Evolutionary conservation across 1,140 invertebrate genomes (phyloP).

Genomic region (Drosophila equinoxialis): DNA sequence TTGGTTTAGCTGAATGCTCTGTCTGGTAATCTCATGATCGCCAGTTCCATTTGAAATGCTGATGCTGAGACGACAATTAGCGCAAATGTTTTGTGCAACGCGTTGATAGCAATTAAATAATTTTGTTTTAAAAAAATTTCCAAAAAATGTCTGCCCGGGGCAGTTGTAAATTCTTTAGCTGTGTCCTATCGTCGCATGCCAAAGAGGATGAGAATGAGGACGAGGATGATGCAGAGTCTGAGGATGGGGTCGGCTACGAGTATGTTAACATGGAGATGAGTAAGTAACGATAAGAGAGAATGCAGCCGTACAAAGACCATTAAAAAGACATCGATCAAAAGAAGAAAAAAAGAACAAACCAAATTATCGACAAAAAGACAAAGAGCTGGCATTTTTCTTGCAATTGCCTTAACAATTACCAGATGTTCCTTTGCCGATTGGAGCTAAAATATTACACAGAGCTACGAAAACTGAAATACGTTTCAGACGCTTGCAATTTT

Average conservation of each 20-base stretch:
- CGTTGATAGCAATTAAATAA: constrained; percentile 42
- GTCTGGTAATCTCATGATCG: constrained; percentile 20
- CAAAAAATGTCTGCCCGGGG: constrained; percentile 46
- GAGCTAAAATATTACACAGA: neutral
- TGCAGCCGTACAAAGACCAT: constrained; percentile 51
- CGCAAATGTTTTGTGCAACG: constrained; percentile 28
- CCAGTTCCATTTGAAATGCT: constrained; percentile 72
- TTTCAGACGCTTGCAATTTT: constrained; percentile 26
- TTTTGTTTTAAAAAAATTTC: constrained; percentile 24
- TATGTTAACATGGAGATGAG: constrained; percentile 74
- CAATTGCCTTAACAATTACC: constrained; percentile 73
- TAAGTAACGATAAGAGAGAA: constrained; percentile 47
- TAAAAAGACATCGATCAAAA: constrained; percentile 74
- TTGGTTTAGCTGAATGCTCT: constrained; percentile 8
- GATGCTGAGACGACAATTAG: constrained; percentile 78
- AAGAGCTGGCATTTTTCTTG: constrained; percentile 71
- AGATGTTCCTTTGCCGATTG: constrained; percentile 58
- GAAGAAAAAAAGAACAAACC: constrained; percentile 14
- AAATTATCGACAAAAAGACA: constrained; percentile 54
- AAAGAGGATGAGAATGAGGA: constrained; percentile 24
- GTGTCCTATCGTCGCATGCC: constrained; percentile 33
- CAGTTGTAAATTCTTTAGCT: constrained; percentile 61
- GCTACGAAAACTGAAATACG: constrained; percentile 21
- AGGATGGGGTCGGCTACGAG: constrained; percentile 27
- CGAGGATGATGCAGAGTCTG: constrained; percentile 13